phyloP scores from a whole-genome alignment of 2,797 vertebrate genomes.

The Clarias platycephalus region DNA sequence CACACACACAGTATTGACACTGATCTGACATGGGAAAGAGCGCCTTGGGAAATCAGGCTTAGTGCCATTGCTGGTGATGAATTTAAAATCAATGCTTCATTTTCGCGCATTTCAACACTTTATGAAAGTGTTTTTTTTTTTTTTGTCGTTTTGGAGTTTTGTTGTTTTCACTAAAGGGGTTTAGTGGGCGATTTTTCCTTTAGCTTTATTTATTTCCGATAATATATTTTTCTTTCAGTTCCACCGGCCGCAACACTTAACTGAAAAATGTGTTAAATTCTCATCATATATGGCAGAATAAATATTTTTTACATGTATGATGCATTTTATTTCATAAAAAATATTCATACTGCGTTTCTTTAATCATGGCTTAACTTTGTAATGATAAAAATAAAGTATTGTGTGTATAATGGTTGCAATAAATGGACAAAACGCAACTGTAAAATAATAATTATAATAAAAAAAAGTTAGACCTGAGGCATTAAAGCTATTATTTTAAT shows the following conservation, averaged over 20 bases:
- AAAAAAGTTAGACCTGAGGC: not conserved
- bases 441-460: not conserved
- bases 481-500: not conserved
- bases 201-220: not conserved
- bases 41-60: slow-evolving; percentile 82
- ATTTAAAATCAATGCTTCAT: slow-evolving; percentile 84
- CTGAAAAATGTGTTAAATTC: not conserved
- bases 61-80: slow-evolving; percentile 76
- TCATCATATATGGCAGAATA: not conserved
- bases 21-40: slow-evolving; percentile 81
- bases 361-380: not conserved
- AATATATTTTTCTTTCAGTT: too few relatives aligned
- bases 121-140: slow-evolving; percentile 69
- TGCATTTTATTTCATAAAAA: not conserved
- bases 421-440: not conserved
- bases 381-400: not conserved
- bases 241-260: too few relatives aligned
- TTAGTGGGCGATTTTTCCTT: not conserved
- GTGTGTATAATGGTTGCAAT: not conserved
- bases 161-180: not conserved
- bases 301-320: not conserved
- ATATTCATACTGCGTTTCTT: not conserved
- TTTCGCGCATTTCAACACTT: slow-evolving; percentile 74
- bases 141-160: not conserved
- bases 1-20: slow-evolving; percentile 73